phyloP scores from a whole-genome alignment of 2,888 invertebrate species.

The Andricus quercusramuli region DNA sequence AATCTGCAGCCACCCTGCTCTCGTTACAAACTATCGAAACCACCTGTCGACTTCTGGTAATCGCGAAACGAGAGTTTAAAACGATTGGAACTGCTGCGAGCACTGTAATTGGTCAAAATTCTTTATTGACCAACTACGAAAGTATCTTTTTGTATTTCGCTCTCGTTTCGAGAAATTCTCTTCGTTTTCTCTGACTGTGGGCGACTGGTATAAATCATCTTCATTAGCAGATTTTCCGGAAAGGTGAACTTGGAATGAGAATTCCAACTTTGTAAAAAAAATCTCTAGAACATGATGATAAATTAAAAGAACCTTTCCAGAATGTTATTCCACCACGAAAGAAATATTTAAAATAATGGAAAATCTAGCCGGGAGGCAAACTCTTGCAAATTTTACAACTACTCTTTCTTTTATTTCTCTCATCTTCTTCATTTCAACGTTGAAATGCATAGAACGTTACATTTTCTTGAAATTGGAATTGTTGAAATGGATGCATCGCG shows the following conservation, averaged over 20 bases:
- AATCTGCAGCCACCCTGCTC: constrained; percentile 36
- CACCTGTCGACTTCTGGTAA: constrained; percentile 49
- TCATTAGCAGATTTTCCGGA: background rate
- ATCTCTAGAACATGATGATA: background rate
- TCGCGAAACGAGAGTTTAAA: constrained; percentile 36
- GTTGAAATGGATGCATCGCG: constrained; percentile 20
- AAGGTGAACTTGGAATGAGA: background rate
- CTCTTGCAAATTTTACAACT: constrained; percentile 29
- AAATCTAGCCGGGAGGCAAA: background rate
- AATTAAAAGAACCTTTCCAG: too few relatives aligned
- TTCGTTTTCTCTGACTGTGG: background rate
- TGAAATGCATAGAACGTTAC: constrained; percentile 38
- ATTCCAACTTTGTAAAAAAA: background rate
- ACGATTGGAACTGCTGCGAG: constrained; percentile 39
- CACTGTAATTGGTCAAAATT: constrained; percentile 40
- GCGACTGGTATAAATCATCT: background rate
- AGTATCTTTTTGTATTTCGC: background rate
- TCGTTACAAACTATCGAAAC: constrained; percentile 50
- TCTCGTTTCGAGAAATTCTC: background rate
- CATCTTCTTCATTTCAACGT: constrained; percentile 17
- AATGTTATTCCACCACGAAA: background rate
- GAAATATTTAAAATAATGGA: background rate
- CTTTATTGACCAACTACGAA: background rate
- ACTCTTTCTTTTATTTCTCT: constrained; percentile 19
- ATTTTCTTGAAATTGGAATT: constrained; percentile 34